These are phyloP conservation scores for Melipona quadrifasciata DNA, from an alignment of 1,140 invertebrate species.

Conservation along the genomic window DNA sequence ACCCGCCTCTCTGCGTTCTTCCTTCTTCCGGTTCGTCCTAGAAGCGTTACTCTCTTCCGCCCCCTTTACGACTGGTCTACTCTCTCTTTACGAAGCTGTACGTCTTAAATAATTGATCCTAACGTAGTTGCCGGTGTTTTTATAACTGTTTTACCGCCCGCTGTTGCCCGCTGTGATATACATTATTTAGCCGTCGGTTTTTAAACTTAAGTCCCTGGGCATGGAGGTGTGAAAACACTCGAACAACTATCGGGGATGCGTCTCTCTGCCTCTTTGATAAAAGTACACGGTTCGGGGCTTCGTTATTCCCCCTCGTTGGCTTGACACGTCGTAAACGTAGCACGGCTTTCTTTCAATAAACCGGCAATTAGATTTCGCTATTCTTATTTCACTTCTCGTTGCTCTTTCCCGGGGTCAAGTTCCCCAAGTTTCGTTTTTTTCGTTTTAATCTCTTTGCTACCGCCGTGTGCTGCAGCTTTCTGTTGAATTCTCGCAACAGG, in stretches of 20 bases:
- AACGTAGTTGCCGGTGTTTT: conserved; percentile 81
- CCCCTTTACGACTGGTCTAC: conserved; percentile 78
- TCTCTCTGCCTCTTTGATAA: conserved; percentile 8
- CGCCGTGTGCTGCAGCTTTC: background rate
- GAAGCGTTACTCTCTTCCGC: conserved; percentile 73
- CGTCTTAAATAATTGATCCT: conserved; percentile 80
- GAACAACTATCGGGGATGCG: conserved; percentile 45
- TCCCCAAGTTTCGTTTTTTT: background rate
- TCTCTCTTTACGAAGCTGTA: conserved; percentile 74
- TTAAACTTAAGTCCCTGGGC: conserved; percentile 78
- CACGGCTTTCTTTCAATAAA: background rate
- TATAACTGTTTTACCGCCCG: conserved; percentile 81
- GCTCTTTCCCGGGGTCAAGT: background rate
- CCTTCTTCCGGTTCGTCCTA: conserved; percentile 61
- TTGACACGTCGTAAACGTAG: too few species aligned
- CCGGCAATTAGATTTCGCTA: background rate
- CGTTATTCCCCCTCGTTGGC: background rate
- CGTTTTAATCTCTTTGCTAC: background rate
- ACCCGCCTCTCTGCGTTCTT: conserved; percentile 34
- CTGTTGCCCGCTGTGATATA: conserved; percentile 75
- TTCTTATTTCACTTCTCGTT: background rate
- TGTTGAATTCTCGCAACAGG: background rate
- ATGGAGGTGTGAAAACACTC: conserved; percentile 75
- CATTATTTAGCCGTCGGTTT: conserved; percentile 80
- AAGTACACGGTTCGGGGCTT: background rate